Conservation (phyloP, 1,140 invertebrate genomes). For the Parasteatoda tepidariorum region DNA sequence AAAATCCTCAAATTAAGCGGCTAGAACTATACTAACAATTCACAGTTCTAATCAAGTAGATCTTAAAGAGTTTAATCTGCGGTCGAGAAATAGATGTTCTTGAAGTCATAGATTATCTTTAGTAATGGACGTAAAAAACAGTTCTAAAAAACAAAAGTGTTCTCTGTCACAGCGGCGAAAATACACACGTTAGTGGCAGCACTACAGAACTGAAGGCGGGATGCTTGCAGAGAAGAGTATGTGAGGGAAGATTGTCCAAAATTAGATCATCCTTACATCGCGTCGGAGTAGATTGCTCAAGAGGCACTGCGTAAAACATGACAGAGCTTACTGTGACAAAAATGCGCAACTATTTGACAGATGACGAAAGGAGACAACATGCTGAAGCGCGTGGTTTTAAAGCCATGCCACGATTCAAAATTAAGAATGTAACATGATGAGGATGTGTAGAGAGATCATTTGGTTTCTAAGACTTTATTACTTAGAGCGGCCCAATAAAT, state of each 20-base stretch:
- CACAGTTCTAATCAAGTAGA: too few species aligned
- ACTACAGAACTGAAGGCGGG: neutral
- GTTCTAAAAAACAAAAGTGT: neutral
- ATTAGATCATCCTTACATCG: neutral
- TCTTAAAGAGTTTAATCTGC: neutral
- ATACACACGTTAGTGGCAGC: too few species aligned
- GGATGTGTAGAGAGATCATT: too few species aligned
- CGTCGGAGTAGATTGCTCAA: neutral
- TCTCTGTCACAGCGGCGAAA: neutral
- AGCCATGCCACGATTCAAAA: too few species aligned
- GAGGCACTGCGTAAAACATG: neutral
- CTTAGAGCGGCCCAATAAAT: too few species aligned
- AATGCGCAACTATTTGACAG: too few species aligned
- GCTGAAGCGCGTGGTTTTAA: too few species aligned
- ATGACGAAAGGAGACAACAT: too few species aligned
- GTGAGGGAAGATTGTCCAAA: neutral
- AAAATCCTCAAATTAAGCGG: neutral
- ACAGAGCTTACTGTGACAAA: neutral
- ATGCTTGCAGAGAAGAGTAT: too few species aligned
- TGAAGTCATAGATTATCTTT: neutral
- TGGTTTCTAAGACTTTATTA: too few species aligned
- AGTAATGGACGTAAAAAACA: neutral
- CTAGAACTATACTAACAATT: too few species aligned
- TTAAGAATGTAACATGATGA: too few species aligned
- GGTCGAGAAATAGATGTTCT: neutral